Evolutionary conservation across 2,888 invertebrate genomes (phyloP).

Genomic region (Cylloceria caligata): DNA sequence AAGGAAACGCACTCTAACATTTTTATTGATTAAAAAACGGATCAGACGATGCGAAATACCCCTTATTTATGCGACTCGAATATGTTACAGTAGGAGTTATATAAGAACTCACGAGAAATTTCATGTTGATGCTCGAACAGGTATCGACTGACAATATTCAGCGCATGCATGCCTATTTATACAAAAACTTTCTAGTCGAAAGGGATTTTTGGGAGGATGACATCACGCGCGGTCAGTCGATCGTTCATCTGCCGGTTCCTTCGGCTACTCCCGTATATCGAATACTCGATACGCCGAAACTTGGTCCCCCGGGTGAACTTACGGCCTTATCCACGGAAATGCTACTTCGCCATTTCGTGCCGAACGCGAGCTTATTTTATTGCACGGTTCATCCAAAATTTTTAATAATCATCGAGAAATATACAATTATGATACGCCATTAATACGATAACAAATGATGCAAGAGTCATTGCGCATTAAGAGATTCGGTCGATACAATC

Average conservation of each 20-base stretch:
- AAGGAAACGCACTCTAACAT: neutral
- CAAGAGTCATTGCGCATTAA: neutral
- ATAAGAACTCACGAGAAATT: slow-evolving; percentile 80
- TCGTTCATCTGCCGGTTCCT: slow-evolving; percentile 26
- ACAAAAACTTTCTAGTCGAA: slow-evolving; percentile 74
- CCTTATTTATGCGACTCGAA: neutral
- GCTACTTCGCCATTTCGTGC: slow-evolving; percentile 4
- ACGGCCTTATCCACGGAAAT: neutral
- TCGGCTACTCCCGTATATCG: neutral
- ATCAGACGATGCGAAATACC: neutral
- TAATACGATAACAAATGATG: neutral
- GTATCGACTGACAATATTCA: slow-evolving; percentile 73
- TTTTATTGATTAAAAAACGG: neutral
- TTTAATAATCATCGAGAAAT: neutral
- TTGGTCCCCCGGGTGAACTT: neutral
- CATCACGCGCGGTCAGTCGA: slow-evolving; percentile 43
- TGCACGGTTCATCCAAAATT: slow-evolving; percentile 12
- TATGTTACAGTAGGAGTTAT: neutral
- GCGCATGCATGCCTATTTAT: slow-evolving; percentile 74
- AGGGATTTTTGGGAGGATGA: slow-evolving; percentile 60
- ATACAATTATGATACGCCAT: neutral
- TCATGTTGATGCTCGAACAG: slow-evolving; percentile 78
- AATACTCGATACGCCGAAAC: neutral
- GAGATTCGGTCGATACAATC: neutral
- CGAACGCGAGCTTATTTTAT: neutral